Conservation (phyloP, 2,797 vertebrate species). For the Pteronotus mesoamericanus region DNA sequence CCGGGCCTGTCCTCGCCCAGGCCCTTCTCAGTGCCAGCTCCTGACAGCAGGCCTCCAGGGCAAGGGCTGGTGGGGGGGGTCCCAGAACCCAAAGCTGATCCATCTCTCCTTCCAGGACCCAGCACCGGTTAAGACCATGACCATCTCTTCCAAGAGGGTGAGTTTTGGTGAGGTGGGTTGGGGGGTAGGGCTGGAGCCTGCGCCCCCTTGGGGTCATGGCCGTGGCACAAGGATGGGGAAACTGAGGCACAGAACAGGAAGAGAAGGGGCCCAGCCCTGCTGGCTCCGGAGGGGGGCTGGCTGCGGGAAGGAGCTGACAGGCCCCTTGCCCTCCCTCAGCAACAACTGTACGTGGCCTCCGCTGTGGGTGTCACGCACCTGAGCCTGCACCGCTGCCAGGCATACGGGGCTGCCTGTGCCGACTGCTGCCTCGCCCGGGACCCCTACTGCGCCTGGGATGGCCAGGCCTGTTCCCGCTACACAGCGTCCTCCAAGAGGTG, state of each 20-base stretch:
- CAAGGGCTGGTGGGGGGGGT: neutral
- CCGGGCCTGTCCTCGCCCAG: neutral
- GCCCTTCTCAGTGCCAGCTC: neutral
- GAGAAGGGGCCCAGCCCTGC: neutral
- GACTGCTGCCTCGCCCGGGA: conserved; percentile 98
- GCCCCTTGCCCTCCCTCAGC: conserved; percentile 81
- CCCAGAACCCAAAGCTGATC: neutral
- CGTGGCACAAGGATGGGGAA: neutral
- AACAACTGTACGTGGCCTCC: conserved; percentile 98
- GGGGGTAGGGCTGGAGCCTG: neutral
- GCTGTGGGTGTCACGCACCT: conserved; percentile 94
- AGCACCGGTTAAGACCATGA: conserved; percentile 96
- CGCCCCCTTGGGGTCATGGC: neutral
- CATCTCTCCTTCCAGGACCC: conserved; percentile 85
- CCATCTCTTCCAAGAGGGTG: conserved; percentile 98
- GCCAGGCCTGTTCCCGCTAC: conserved; percentile 97
- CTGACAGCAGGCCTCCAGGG: neutral
- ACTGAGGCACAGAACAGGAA: neutral
- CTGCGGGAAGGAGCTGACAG: conserved; percentile 17
- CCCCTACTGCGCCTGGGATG: conserved; percentile 98
- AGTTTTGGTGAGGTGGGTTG: conserved; percentile 52
- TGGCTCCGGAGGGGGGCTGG: neutral
- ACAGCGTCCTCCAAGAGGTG: conserved; percentile 97
- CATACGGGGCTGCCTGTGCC: conserved; percentile 95
- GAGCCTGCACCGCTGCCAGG: conserved; percentile 95